A percentile compares a stretch with the other conserved stretches of the same genome.
phyloP scores from a whole-genome alignment of 2,797 vertebrate genomes.

The Schizothorax lantsangensis region DNA sequence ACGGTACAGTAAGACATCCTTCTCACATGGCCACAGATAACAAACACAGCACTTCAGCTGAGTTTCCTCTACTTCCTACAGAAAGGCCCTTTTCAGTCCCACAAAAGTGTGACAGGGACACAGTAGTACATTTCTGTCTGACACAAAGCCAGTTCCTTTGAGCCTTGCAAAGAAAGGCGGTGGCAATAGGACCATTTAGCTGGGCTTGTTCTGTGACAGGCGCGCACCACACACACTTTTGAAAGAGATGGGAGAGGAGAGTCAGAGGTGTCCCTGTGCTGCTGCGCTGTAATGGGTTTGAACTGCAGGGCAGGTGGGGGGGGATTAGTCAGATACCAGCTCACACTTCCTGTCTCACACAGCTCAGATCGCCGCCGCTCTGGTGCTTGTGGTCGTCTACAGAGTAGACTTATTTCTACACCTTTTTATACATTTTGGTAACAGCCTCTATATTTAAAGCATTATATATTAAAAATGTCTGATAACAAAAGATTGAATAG shows the following conservation, averaged over 20 bases:
- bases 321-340: constrained; percentile 26
- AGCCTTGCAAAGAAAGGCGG: constrained; percentile 59
- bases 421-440: background rate
- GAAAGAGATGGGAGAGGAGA: constrained; percentile 48
- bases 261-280: constrained; percentile 31
- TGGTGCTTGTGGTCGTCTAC: background rate
- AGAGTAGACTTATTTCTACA: background rate
- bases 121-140: constrained; percentile 60
- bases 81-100: constrained; percentile 35
- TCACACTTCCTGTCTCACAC: constrained; percentile 24
- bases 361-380: background rate
- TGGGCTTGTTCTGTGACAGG: constrained; percentile 59
- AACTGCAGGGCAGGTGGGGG: constrained; percentile 50
- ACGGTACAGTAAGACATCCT: background rate
- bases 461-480: background rate
- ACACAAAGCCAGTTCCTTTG: constrained; percentile 42
- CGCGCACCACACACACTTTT: background rate
- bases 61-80: constrained; percentile 39
- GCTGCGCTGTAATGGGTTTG: constrained; percentile 53
- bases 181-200: constrained; percentile 56
- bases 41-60: constrained; percentile 29
- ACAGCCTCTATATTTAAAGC: background rate
- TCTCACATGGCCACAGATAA: constrained; percentile 29
- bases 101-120: constrained; percentile 58
- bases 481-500: background rate